Evolutionary conservation across 2,888 invertebrate species (phyloP), one percentile per base, ranked within the genome.

Genomic region (Slavum lentiscoides): DNA sequence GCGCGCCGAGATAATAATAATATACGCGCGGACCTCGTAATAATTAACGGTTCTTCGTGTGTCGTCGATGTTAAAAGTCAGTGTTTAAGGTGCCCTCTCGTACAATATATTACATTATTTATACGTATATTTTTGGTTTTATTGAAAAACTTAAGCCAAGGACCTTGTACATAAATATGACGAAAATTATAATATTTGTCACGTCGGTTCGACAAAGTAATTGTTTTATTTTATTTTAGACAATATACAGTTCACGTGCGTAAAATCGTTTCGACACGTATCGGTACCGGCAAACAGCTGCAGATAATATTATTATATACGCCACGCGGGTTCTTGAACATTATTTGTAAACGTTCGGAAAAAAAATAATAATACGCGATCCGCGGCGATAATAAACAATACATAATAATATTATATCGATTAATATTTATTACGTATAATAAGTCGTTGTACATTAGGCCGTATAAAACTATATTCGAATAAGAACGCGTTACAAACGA

Each of bases 21-120:
- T 30, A 30, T 30, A 30, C 30, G 1, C 70, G 62, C 58, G 53
- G 13, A 53, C 53, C 62, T 70, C 30, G 30, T 30, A 30, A 30
- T 77, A 69, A 77, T 77, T 59, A 77, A 62, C 62, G 21, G 53
- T 70, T 55, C 30, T 30, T 30, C 21, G 55, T 17, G n/a, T 64
- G 23, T 55, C 23, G n/a, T n/a, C n/a, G n/a, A n/a, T n/a, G 62
- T 70, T 77, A 61, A 67, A 75, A 75, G 58, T 58, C 43, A 30
- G 19, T 30, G 4, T 30, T 75, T 58, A 67, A 67, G 13, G 23
- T 21, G 39, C 58, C 15, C 30, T 1, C 30, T 4, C 4, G 30
- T 53, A 58, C 11, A 9, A 58, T n/a, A 61, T 15, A 21, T 59
- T 59, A 59, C 2, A 39, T 39, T 39, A 39, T 39, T 6, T 39